These are phyloP conservation scores for Cynoglossus semilaevis DNA, from an alignment of 2,113 vertebrate species.

Conservation along the genomic window DNA sequence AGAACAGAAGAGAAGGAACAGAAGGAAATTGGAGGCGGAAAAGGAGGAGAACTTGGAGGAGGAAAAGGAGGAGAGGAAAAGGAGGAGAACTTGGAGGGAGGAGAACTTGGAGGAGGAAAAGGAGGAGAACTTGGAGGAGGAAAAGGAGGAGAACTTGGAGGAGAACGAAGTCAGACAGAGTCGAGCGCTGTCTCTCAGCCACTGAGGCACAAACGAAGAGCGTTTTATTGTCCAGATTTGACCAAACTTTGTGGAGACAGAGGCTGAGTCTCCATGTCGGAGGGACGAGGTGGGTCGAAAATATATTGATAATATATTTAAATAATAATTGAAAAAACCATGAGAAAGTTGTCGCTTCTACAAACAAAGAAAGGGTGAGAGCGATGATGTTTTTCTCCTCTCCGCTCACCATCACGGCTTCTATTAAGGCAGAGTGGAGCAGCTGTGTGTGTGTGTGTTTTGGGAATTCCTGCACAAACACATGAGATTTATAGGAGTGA, in stretches of 20 bases:
- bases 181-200: no score
- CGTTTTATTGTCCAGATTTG: no score
- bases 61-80: no score
- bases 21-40: background rate
- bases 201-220: no score
- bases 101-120: background rate
- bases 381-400: background rate
- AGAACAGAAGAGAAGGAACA: background rate
- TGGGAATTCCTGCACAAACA: background rate
- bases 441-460: constrained; percentile 10
- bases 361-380: no score
- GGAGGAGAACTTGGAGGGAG: no score
- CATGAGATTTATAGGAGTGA: background rate
- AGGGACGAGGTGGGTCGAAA: background rate
- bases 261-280: background rate
- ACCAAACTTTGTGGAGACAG: no score
- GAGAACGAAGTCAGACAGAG: no score
- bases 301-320: background rate
- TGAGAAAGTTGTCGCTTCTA: background rate
- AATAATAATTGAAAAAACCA: no score
- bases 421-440: no score
- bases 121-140: background rate
- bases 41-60: background rate
- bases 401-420: no score
- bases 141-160: no score